Base-by-base conservation (phyloP, 2,797 vertebrate species). In the Falco cherrug region DNA sequence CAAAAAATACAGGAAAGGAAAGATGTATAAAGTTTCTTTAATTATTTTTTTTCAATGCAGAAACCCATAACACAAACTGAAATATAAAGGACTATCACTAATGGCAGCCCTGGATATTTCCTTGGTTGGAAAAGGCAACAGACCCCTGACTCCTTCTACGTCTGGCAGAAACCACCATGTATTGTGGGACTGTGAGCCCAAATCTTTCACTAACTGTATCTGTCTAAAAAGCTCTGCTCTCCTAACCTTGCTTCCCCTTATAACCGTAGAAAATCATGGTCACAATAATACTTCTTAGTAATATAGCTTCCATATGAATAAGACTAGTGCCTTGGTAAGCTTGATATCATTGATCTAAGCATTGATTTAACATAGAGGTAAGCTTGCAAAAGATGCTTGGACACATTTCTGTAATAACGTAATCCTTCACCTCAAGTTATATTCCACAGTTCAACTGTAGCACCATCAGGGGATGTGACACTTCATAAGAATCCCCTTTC, bases 391-490 rank as follows among this genome's bases (percentile, higher is more conserved):
- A 67, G 53, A 63, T 22, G 24, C 26, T 8, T 47, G 37, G 16
- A 43, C 29, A 19, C 2, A 1, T 16, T 9, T 56, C 70, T 20
- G 22, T 8, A 45, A 64, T 4, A 57, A 41, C 0, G 1, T 5
- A 68, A 9, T 10, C 19, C 76, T 75, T 54, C 68, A 73, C 25
- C 75, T 37, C 78, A 56, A 65, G 15, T 10, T 45, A 3, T 0
- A 47, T 29, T 53, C 22, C 71, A 50, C 70, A 76, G 11, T 16
- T 59, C 9, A 33, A 35, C 31, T 0, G 1, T 0, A 54, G 63
- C 53, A 60, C 29, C 59, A 61, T 2, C 39, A 60, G n/a, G 43
- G 35, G 20, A 87, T 41, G 20, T 16, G 21, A 73, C 45, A 54
- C n/a, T 41, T 10, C 1, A 1, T 43, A 48, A 68, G 75, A 83